Evolutionary conservation across 2,888 invertebrate species (phyloP), one percentile per base, ranked within the genome.

Genomic region (Abrostola tripartita): DNA sequence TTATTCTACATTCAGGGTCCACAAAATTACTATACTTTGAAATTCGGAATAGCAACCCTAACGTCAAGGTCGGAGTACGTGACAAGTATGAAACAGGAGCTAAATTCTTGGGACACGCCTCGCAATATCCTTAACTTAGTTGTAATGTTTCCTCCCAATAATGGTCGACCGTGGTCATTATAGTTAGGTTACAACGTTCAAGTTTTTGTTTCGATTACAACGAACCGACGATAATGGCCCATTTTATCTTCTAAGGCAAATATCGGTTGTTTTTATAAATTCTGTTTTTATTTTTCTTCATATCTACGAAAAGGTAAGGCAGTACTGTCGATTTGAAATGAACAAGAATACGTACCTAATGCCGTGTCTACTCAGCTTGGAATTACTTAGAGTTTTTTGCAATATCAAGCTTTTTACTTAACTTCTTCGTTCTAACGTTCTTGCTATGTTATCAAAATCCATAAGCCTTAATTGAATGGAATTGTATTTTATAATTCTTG

Each of bases 91-190:
- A 52, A 76, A 82, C 81, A 85, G 81, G 81, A 78, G 71, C 74
- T 71, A 84, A 81, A 81, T 86, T 86, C 72, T 76, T 66, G 67
- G 78, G 80, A 87, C 85, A 87, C 84, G 61, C 66, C 51, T 62
- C 50, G 11, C 65, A 78, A 85, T 83, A 86, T 83, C 82, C 82
- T 83, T 83, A 88, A 88, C 84, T 86, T 77, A 81, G 81, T 85
- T 83, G 81, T 78, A 82, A 79, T 84, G 86, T 86, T 88, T 86
- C 82, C 78, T 83, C 79, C 81, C 84, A 88, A 89, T 89, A 88
- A 87, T 81, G 76, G 78, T 71, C 81, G 82, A 83, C 80, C 72
- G 63, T 79, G 79, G 78, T 79, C 78, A 81, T 79, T 79, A 76
- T 78, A 83, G 55, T 60, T 65, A 42, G 53, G 38, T 44, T 66